Base-by-base conservation (phyloP, 2,888 invertebrate species). In the Limnephilus auricula region DNA sequence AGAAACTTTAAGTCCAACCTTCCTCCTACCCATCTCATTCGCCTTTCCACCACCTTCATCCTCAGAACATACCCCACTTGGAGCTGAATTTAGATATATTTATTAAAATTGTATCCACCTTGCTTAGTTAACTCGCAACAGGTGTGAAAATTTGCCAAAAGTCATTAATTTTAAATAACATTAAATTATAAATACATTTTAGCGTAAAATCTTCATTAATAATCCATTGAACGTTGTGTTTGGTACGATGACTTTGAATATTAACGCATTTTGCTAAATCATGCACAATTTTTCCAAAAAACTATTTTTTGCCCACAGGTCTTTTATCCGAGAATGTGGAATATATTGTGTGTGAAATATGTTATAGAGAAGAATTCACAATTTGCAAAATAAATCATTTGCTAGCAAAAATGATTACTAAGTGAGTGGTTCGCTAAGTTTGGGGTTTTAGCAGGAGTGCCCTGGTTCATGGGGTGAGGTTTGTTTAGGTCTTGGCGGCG, bases 131-230 rank as follows among this genome's bases (percentile, higher is more conserved):
- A 5, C 18, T 25, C 9, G 18, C 50, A 65, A 25, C 50, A 65
- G 50, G 50, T 65, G 50, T 65, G 50, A 65, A 65, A 9, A 65
- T 15, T 45, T 45, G 13, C 45, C 45, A 45, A 45, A 45, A 45
- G 45, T 15, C 65, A 65, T 65, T 25, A 50, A 50, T 50, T 50
- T n/a, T 9, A 65, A 65, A 65, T 65, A 32, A 13, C 87, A 45
- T 87, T 65, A 65, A 32, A 30, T 65, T 32, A 50, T 10, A 50
- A 65, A 78, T 87, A 87, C 18, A 65, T 50, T 78, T 34, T 32
- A 87, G 31, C 87, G 78, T 31, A 78, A 87, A 87, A 87, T 87
- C 78, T 87, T 87, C 40, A 87, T 87, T 87, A 87, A 30, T 78
- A 50, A 87, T 87, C 87, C 65, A 87, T 65, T 87, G 65, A 65